Conservation (phyloP, 2,888 invertebrate genomes). For the Branchipolynoe longqiensis region DNA sequence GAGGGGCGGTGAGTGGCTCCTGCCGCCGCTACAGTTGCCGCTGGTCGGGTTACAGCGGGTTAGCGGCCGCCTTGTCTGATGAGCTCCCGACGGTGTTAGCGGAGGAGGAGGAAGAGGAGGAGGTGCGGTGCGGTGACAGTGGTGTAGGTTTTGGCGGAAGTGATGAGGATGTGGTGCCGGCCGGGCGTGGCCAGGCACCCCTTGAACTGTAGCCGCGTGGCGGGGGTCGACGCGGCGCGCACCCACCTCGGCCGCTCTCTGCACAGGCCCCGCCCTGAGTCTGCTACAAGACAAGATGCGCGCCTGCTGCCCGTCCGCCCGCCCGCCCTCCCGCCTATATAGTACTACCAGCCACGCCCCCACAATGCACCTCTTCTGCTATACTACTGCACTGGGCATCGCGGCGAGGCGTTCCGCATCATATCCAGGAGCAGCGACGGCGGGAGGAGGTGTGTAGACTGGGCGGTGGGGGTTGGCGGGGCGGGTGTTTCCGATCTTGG, state of each 20-base stretch:
- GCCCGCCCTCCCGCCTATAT: neutral
- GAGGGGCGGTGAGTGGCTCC: neutral
- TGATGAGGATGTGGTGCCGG: neutral
- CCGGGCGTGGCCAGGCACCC: neutral
- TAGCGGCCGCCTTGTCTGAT: too few species aligned
- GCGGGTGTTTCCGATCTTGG: neutral
- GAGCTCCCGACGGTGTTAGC: too few species aligned
- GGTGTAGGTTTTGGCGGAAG: neutral
- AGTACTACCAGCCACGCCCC: neutral
- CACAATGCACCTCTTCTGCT: conserved; percentile 15
- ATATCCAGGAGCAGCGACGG: neutral
- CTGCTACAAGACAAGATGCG: neutral
- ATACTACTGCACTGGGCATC: conserved; percentile 26
- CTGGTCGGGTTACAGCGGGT: neutral
- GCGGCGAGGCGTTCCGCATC: neutral
- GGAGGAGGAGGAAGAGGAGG: too few species aligned
- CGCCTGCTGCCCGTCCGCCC: neutral
- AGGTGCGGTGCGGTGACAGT: neutral
- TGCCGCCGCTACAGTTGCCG: neutral
- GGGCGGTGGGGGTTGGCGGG: neutral
- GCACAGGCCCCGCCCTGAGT: neutral
- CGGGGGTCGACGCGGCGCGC: neutral
- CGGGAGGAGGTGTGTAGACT: conserved; percentile 15
- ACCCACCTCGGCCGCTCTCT: neutral
- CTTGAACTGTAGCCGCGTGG: neutral